phyloP scores from a whole-genome alignment of 1,140 invertebrate species.

The Reticulitermes speratus region DNA sequence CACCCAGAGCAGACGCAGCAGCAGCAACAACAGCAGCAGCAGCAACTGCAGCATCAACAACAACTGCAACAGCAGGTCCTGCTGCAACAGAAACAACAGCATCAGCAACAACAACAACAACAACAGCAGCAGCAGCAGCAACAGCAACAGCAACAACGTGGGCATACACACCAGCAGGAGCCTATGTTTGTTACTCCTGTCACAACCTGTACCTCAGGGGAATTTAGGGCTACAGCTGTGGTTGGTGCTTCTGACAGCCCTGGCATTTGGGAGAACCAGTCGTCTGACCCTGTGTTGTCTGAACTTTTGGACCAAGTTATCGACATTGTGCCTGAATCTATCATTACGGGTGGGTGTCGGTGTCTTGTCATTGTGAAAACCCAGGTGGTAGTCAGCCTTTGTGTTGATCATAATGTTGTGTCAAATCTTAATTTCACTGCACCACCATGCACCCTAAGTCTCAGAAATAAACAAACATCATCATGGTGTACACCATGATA shows the following conservation, averaged over 20 bases:
- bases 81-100: conserved; percentile 46
- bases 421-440: neutral
- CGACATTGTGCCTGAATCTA: conserved; percentile 65
- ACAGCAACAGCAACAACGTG: conserved; percentile 39
- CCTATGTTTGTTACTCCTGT: conserved; percentile 33
- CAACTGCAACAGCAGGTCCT: conserved; percentile 36
- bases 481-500: too few species aligned
- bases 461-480: too few species aligned
- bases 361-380: too few species aligned
- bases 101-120: conserved; percentile 48
- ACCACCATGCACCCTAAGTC: too few species aligned
- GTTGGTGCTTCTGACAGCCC: conserved; percentile 41
- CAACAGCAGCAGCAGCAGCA: conserved; percentile 41
- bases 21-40: conserved; percentile 40
- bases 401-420: neutral
- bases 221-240: conserved; percentile 45
- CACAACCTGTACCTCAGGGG: conserved; percentile 35
- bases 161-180: conserved; percentile 48
- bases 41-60: conserved; percentile 45
- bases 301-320: conserved; percentile 83
- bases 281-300: conserved; percentile 70
- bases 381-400: too few species aligned
- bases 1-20: conserved; percentile 28
- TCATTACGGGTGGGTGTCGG: conserved; percentile 45
- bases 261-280: conserved; percentile 48